Conservation (phyloP, 2,113 vertebrate genomes). For the Raphicerus campestris region DNA sequence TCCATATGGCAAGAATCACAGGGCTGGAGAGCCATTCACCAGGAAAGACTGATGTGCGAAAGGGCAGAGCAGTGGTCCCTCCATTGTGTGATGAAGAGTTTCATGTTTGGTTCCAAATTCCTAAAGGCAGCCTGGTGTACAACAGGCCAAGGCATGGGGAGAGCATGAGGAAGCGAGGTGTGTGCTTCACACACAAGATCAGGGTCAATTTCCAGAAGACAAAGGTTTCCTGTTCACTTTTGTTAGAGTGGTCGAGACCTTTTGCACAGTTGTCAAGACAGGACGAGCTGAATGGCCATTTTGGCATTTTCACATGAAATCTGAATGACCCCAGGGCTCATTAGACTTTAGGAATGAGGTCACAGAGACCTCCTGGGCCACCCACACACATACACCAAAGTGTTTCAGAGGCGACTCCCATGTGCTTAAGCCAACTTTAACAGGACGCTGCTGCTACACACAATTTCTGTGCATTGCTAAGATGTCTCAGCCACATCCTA, state of each 20-base stretch:
- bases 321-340: not conserved
- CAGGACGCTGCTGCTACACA: too few relatives aligned
- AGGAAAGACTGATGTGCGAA: conserved; percentile 82
- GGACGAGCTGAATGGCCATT: not conserved
- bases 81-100: conserved; percentile 79
- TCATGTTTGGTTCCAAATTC: conserved; percentile 82
- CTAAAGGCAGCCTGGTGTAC: conserved; percentile 77
- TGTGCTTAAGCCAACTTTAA: not conserved
- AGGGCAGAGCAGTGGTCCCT: conserved; percentile 80
- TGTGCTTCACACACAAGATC: not conserved
- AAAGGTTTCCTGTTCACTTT: conserved; percentile 76
- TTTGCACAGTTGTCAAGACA: not conserved
- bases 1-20: conserved; percentile 83
- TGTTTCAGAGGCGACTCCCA: not conserved
- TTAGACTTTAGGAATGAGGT: not conserved
- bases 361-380: not conserved
- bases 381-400: not conserved
- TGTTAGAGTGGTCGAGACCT: conserved; percentile 20
- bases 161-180: conserved; percentile 40
- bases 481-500: not conserved
- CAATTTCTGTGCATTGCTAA: not conserved
- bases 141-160: conserved; percentile 33
- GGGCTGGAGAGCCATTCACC: conserved; percentile 78
- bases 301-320: not conserved
- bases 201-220: conserved; percentile 68